Conservation (phyloP, 2,797 vertebrate species). For the Sebastes melanostomus region DNA sequence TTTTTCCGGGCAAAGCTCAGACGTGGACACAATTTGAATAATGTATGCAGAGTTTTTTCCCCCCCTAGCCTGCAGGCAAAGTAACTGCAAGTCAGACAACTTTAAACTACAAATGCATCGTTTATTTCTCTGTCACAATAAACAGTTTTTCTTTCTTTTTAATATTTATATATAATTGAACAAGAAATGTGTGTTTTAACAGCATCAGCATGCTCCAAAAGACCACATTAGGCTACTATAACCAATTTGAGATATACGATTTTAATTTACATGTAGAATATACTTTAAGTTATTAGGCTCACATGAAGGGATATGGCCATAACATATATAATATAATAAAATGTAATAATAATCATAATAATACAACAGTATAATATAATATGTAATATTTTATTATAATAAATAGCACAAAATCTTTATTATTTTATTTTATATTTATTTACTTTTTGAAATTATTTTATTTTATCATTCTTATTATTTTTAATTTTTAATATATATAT, state of each 20-base stretch:
- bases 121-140: not conserved
- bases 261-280: not conserved
- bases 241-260: not conserved
- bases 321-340: not conserved
- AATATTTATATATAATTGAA: not conserved
- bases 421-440: no score
- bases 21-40: conserved; percentile 73
- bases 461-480: no score
- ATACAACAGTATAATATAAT: not conserved
- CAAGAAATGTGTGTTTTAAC: not conserved
- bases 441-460: no score
- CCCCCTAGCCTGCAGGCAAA: not conserved
- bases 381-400: not conserved
- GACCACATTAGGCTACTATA: not conserved
- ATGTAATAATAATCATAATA: not conserved
- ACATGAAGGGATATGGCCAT: not conserved
- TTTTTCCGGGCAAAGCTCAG: conserved; percentile 65
- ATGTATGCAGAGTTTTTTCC: conserved; percentile 41
- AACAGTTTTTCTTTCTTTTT: not conserved
- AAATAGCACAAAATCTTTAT: not conserved
- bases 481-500: no score
- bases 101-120: not conserved
- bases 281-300: not conserved
- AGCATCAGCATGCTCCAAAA: not conserved
- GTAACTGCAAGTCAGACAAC: not conserved